Base-by-base conservation (phyloP, 1,140 invertebrate species). In the Zaprionus ornatus region DNA sequence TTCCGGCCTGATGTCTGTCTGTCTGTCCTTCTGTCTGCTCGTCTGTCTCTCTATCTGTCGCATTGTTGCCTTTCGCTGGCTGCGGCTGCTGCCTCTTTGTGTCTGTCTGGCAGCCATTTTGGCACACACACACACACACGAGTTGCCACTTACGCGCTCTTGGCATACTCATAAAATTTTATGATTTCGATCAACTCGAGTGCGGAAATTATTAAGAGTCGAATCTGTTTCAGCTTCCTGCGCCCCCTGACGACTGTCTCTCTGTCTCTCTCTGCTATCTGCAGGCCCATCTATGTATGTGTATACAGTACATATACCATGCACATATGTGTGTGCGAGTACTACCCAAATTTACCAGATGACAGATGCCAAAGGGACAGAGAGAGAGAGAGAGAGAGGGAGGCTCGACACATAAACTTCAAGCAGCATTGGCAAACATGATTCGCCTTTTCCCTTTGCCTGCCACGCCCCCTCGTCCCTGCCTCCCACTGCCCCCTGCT, bases 181-280 rank as follows among this genome's bases (percentile, higher is more conserved):
- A 90, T 90, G 87, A 90, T 90, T 90, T 90, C 87, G 87, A 90
- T 90, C 87, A 90, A 90, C 83, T 90, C 83, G 86, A 90, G 87
- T 90, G 87, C 87, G 87, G 87, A 90, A 90, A 90, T 90, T 90
- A 90, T 90, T 91, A 90, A 90, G 87, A 90, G 86, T 88, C 79
- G 87, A 90, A 90, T 90, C 87, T 90, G 87, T 91, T 91, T 90
- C 82, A 80, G 69, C 85, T 82, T 90, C 86, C 85, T 90, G 86
- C 79, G 48, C 64, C 29, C 54, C 45, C 63, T 45, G 35, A 52
- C 74, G 35, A 57, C 35, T 42, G 32, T 12, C 52, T 10, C 52
- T 19, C 29, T 69, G 35, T 52, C 35, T 42, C 25, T 12, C 52
- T 10, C 52, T 19, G 9, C 9, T 54, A 37, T 80, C 27, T 64